Base-by-base conservation (phyloP, 2,888 invertebrate species). In the Limnephilus auricula region DNA sequence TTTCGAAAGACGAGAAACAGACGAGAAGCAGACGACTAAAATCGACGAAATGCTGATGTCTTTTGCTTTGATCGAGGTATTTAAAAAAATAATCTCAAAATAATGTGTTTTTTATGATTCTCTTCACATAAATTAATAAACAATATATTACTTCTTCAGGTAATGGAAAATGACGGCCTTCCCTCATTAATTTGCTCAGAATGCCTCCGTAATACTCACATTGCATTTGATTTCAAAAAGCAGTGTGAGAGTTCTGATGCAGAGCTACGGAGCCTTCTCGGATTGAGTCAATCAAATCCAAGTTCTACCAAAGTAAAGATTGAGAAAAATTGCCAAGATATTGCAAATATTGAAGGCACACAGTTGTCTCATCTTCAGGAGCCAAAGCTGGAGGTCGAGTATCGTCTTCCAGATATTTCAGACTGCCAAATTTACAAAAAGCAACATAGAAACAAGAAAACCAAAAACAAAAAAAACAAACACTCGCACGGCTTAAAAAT, bases 81-180 rank as follows among this genome's bases (percentile, higher is more conserved):
- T 85, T n/a, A 30, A 65, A 37, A n/a, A 79, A 87, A 40, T 79
- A 50, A 50, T 79, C 32, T n/a, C 78, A 13, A n/a, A n/a, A 18
- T 86, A 18, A 37, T 79, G 13, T 32, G 6, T 89, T 34, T 10
- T 79, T 18, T 82, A 45, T 45, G 50, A 37, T 30, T 40, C 15
- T 3, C 37, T 83, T 89, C 15, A 83, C 32, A 18, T 78, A 18
- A 79, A 79, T 18, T 34, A 89, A 10, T 37, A 50, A 79, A 80
- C 82, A 34, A 50, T 83, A 18, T 87, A 31, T 90, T 12, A 86
- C 25, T 79, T 92, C 79, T 91, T 91, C 93, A 96, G 96, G 94
- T 96, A 85, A 93, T 96, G 89, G 94, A 95, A 15, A 94, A 94
- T 93, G 93, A 94, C 83, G 94, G 93, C 0, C 85, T 93, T 40